Evolutionary conservation across 2,888 invertebrate species (phyloP), one percentile per base, ranked within the genome.

Genomic region (Hyalella azteca): DNA sequence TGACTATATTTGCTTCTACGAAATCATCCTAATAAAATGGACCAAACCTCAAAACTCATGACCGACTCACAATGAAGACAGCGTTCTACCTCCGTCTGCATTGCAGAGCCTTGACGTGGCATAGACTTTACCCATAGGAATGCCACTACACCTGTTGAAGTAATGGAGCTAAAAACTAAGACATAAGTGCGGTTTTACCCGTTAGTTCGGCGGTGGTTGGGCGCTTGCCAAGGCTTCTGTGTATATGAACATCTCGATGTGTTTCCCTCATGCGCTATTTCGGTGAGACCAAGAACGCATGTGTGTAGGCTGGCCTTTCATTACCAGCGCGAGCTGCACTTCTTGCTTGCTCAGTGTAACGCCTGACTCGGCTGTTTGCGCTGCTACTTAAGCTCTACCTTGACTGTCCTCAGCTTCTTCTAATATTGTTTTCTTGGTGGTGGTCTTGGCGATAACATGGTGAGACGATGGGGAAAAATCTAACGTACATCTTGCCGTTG

Each of bases 81-180:
- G n/a, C n/a, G n/a, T n/a, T n/a, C n/a, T n/a, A n/a, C n/a, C n/a
- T n/a, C n/a, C 22, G 54, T 26, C 54, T 29, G 26, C 54, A 54
- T 54, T 54, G 22, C 26, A 26, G 3, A 54, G 26, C 22, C 26
- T 26, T 54, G 54, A 54, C 54, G 54, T 26, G 22, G 19, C 54
- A 22, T 26, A 29, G 5, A 26, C 26, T 26, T 22, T 13, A 54
- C 54, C 13, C 26, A 22, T 22, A 22, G 54, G 54, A 54, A 54
- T 54, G 22, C 54, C 54, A 54, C 54, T 54, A 26, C 22, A 54
- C 54, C 54, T 54, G 11, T 26, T n/a, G 29, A 54, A 26, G 29
- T 54, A 54, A 54, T 54, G 54, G 54, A 54, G n/a, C n/a, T n/a
- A n/a, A n/a, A n/a, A n/a, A n/a, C n/a, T n/a, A 54, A 29, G 54